Base-by-base conservation (phyloP, 2,888 invertebrate species). In the Campoplex capitator region DNA sequence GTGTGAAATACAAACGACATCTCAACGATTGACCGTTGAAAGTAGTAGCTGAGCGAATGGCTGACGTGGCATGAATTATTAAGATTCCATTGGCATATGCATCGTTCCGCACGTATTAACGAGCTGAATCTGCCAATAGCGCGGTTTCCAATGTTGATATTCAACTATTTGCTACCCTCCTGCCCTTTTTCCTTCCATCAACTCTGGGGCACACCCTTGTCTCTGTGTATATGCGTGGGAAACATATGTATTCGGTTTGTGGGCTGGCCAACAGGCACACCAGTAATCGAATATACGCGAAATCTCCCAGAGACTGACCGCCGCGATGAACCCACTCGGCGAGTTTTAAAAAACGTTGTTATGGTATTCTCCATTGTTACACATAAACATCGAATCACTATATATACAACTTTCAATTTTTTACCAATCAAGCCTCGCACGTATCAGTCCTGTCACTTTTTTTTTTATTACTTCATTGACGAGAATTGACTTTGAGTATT, bases 271-370 rank as follows among this genome's bases (percentile, higher is more conserved):
- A 56, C 73, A 77, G 28, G 74, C 78, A 54, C 78, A 78, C 81
- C 86, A 74, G 86, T 87, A 87, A 87, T 87, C 84, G 86, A 87
- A 87, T 84, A 67, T 81, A 81, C 78, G 74, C 67, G 32, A 32
- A 54, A 28, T 45, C 54, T 68, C 74, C 54, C 62, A 45, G 2
- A 28, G 23, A 78, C 84, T 77, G 56, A 84, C 78, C 84, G 73
- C 81, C 54, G 74, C 77, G 77, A 84, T 81, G 74, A 75, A 58
- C 48, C 56, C 68, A 45, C 28, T n/a, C 67, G 70, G 58, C 42
- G 54, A 62, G 58, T 62, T 77, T 67, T 13, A 8, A 56, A 67
- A 83, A 83, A 71, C 67, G 58, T 35, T 45, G 45, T 16, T 35
- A 23, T 54, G 16, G 11, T 28, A 48, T 54, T 65, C 48, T 38